These are phyloP conservation scores for Hiodon alosoides DNA, from an alignment of 2,113 vertebrate genomes.

Conservation along the genomic window DNA sequence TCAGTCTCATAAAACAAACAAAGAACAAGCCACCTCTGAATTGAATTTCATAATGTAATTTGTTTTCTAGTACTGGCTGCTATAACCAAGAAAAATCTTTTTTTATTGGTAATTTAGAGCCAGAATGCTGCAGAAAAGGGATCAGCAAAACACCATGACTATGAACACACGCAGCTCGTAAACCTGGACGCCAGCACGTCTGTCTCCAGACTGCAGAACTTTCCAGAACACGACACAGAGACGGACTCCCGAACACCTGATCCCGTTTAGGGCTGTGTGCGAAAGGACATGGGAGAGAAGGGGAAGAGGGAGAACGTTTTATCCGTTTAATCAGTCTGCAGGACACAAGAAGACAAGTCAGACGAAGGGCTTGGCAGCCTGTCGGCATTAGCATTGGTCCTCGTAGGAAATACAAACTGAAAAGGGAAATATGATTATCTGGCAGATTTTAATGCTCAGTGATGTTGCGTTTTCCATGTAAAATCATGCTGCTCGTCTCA, in stretches of 20 bases:
- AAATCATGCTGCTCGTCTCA: too few species aligned
- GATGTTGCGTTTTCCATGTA: too few species aligned
- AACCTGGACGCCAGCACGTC: not conserved
- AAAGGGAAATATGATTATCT: too few species aligned
- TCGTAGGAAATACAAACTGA: too few species aligned
- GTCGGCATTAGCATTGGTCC: too few species aligned
- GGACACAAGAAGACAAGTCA: too few species aligned
- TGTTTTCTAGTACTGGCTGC: not conserved
- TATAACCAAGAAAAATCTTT: not conserved
- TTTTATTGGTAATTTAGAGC: not conserved
- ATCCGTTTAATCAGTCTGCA: too few species aligned
- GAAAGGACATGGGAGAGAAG: not conserved
- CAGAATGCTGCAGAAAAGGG: not conserved
- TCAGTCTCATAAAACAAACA: conserved; percentile 10
- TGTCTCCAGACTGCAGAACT: not conserved
- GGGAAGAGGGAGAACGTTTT: too few species aligned
- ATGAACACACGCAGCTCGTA: not conserved
- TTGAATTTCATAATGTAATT: not conserved
- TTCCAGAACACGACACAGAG: conserved; percentile 13
- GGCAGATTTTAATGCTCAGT: too few species aligned
- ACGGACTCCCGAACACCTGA: not conserved
- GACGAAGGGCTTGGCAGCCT: too few species aligned
- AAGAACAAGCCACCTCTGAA: not conserved
- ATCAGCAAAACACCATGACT: not conserved
- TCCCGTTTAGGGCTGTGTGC: not conserved